Percentiles rank a stretch among this genome's conserved stretches.
These are phyloP conservation scores for Phalera bucephala DNA, from an alignment of 2,888 invertebrate genomes.

Conservation along the genomic window DNA sequence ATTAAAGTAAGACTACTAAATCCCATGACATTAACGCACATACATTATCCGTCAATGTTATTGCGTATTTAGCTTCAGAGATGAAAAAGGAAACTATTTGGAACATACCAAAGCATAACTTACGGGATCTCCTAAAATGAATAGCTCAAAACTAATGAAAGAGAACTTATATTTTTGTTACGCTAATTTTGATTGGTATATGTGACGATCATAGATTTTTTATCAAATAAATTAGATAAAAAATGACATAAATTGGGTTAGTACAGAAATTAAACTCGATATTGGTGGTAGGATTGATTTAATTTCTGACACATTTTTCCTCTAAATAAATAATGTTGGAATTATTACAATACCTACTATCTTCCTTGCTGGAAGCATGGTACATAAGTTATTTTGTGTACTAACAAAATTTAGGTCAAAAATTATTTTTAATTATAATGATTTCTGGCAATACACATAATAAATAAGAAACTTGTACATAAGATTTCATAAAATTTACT, in stretches of 20 bases:
- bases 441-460: too few relatives aligned
- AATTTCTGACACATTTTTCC: too few relatives aligned
- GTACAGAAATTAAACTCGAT: too few relatives aligned
- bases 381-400: too few relatives aligned
- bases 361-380: too few relatives aligned
- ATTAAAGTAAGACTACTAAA: slow-evolving; percentile 11
- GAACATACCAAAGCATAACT: slow-evolving; percentile 69
- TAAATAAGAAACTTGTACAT: slow-evolving; percentile 45
- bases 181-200: slow-evolving; percentile 12
- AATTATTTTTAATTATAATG: too few relatives aligned
- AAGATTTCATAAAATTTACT: slow-evolving; percentile 25
- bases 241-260: too few relatives aligned
- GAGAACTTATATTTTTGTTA: slow-evolving; percentile 19
- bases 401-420: too few relatives aligned
- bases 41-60: slow-evolving; percentile 18
- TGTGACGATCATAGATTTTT: slow-evolving; percentile 15
- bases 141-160: slow-evolving; percentile 46
- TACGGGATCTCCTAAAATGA: slow-evolving; percentile 54
- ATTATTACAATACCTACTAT: too few relatives aligned
- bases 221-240: too few relatives aligned
- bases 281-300: too few relatives aligned
- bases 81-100: slow-evolving; percentile 43
- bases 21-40: slow-evolving; percentile 31
- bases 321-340: too few relatives aligned
- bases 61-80: slow-evolving; percentile 23